These are phyloP conservation scores for Lasioglossum albipes DNA, from an alignment of 1,140 invertebrate species.

Conservation along the genomic window DNA sequence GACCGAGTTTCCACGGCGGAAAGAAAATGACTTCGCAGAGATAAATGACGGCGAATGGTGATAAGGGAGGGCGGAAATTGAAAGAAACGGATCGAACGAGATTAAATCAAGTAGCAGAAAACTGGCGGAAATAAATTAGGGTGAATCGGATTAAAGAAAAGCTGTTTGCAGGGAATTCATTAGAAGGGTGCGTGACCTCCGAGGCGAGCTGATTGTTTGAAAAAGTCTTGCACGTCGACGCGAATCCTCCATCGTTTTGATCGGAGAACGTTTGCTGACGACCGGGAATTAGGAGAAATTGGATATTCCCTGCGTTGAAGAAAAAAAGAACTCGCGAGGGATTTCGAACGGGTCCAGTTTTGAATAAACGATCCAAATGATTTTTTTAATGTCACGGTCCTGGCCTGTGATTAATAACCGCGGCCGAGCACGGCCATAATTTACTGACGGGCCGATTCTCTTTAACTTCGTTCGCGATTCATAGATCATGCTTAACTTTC, in stretches of 20 bases:
- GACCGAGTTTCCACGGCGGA: too few relatives aligned
- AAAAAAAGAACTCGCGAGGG: background rate
- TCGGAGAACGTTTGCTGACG: background rate
- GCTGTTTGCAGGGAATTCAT: slow-evolving; percentile 3
- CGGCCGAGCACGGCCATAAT: slow-evolving; percentile 10
- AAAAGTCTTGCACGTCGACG: background rate
- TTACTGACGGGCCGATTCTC: slow-evolving; percentile 11
- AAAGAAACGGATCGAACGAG: background rate
- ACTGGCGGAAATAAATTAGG: slow-evolving; percentile 21
- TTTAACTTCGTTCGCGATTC: slow-evolving; percentile 40
- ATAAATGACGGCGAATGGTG: background rate
- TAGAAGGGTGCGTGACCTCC: slow-evolving; percentile 5
- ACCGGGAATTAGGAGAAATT: background rate
- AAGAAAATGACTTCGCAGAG: background rate
- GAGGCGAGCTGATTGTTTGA: background rate
- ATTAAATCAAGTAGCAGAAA: background rate
- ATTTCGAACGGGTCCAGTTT: slow-evolving; percentile 2
- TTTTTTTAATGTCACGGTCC: background rate
- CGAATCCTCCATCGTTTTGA: background rate
- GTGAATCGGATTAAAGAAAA: slow-evolving; percentile 2
- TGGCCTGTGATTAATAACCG: slow-evolving; percentile 17
- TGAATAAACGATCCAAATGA: background rate
- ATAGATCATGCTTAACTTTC: slow-evolving; percentile 34
- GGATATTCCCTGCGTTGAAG: background rate
- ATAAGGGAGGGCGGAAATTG: background rate